phyloP scores from a whole-genome alignment of 2,797 vertebrate genomes.

The Crenuchus spilurus region DNA sequence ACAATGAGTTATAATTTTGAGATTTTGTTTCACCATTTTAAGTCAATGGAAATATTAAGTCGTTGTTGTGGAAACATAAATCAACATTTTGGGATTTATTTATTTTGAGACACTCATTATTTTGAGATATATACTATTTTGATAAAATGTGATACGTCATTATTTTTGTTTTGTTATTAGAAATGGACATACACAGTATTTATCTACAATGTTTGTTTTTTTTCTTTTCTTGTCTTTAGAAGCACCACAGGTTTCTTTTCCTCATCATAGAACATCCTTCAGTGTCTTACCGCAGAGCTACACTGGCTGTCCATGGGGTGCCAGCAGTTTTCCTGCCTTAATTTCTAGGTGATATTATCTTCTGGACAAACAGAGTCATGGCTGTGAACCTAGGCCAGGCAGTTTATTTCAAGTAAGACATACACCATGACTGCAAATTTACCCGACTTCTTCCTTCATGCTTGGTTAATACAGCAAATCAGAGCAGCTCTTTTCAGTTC shows the following conservation, averaged over 20 bases:
- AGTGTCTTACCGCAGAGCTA: not conserved
- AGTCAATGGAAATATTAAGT: too few species aligned
- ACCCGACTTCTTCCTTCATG: not conserved
- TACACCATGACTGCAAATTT: not conserved
- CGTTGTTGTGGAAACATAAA: too few species aligned
- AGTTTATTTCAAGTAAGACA: not conserved
- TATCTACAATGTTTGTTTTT: too few species aligned
- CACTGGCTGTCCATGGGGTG: not conserved
- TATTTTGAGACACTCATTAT: too few species aligned
- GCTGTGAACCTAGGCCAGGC: not conserved
- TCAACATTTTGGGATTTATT: too few species aligned
- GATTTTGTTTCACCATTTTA: too few species aligned
- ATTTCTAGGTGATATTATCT: slow-evolving; percentile 5
- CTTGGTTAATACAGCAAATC: not conserved
- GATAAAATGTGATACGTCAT: too few species aligned
- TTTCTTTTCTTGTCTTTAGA: not conserved
- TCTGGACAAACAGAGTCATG: not conserved
- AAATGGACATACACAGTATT: too few species aligned
- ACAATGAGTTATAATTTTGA: too few species aligned
- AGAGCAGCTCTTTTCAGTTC: not conserved
- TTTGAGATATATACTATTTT: too few species aligned
- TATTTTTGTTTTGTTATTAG: too few species aligned
- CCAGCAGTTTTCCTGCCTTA: not conserved
- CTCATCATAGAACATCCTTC: not conserved
- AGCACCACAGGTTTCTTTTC: not conserved